Evolutionary conservation across 2,797 vertebrate species (phyloP), one percentile per base, ranked within the genome.

Genomic region (Spinus olivaceus): DNA sequence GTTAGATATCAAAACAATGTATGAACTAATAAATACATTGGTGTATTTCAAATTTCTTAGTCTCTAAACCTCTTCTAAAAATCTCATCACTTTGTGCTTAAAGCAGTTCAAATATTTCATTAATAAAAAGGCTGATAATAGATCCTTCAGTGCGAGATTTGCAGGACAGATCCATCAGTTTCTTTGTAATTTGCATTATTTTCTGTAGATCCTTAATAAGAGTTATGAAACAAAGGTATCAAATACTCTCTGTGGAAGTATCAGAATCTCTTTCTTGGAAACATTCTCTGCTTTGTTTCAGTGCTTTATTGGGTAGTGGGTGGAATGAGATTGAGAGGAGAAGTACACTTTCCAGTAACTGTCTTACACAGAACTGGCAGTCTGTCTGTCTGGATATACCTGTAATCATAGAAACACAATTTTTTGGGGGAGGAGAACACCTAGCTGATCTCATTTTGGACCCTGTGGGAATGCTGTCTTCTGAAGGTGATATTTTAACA

Each of bases 161-260:
- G 42, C 2, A 13, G 35, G 39, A n/a, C 1, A 6, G 47, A 74
- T 72, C 18, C 1, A 0, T 85, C 20, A 0, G 0, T 71, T 86
- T 92, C 35, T 56, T 59, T 54, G 3, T n/a, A 54, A 89, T 57
- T 33, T 59, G 22, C 9, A 9, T 2, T 64, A 24, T 69, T 93
- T 82, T 70, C 9, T 71, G 4, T 50, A 25, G 32, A 25, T 8
- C 19, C 2, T 47, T 85, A 61, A 39, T 70, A 44, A 39, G 74
- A 77, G 56, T 61, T 69, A 60, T 14, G 56, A 69, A 81, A 70
- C 37, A 51, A 42, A 72, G 8, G 11, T 51, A 47, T 1, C 44
- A 22, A 6, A 19, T 86, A 54, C 14, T 69, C 8, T 54, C 67
- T 51, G 24, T 50, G 50, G 15, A 49, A 65, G 13, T 47, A 14